A percentile compares a stretch with the other conserved stretches of the same genome.
phyloP scores from a whole-genome alignment of 23 tunicate genomes.

The Oikopleura albicans region DNA sequence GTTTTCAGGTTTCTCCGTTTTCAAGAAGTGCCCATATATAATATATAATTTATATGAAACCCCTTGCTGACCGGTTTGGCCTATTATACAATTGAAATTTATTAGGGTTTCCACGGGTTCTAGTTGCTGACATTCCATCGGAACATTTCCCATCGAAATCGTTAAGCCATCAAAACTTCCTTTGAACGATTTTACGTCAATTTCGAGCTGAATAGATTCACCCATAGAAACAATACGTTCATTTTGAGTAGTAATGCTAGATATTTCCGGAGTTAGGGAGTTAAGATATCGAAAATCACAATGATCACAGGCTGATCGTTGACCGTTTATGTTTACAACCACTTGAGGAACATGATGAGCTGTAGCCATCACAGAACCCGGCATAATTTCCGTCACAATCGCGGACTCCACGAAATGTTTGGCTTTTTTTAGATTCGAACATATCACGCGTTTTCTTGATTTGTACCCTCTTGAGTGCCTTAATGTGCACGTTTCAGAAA shows the following conservation, averaged over 20 bases:
- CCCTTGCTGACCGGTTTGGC: no score
- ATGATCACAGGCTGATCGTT: not conserved
- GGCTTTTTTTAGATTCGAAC: no score
- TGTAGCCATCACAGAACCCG: conserved; percentile 7
- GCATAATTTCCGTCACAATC: not conserved
- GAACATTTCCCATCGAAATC: no score
- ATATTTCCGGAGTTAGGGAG: not conserved
- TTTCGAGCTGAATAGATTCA: not conserved
- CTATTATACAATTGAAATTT: no score
- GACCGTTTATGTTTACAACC: not conserved
- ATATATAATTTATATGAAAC: no score
- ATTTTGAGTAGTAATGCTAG: not conserved
- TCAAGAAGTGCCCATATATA: no score
- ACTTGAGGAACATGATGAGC: conserved; percentile 3
- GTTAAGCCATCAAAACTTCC: not conserved
- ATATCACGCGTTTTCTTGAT: no score
- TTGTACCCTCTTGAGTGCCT: no score
- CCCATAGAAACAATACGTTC: not conserved
- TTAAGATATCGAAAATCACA: not conserved
- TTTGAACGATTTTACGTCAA: not conserved
- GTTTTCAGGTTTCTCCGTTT: no score
- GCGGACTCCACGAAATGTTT: not conserved
- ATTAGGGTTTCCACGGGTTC: no score
- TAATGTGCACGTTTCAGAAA: no score
- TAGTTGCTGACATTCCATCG: no score